Evolutionary conservation across 2,797 vertebrate genomes (phyloP).

Genomic region (Allobates femoralis): DNA sequence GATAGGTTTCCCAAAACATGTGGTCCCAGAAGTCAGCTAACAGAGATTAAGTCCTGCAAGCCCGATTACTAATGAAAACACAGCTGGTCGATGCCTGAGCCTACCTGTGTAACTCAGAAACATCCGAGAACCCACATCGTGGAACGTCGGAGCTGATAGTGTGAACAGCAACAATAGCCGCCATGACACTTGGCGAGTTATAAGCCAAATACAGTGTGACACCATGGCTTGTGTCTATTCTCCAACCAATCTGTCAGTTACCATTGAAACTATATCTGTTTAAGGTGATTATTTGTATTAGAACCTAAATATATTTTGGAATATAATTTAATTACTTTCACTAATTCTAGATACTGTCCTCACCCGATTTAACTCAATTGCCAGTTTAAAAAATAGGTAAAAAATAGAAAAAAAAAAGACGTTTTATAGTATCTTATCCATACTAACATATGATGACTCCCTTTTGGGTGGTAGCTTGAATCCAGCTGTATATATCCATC

Average conservation of each 20-base stretch:
- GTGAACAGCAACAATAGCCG: no score
- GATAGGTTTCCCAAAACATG: no score
- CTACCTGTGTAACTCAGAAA: no score
- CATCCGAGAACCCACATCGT: no score
- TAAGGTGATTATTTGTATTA: not conserved
- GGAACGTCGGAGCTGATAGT: no score
- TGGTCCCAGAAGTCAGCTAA: no score
- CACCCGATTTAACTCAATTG: not conserved
- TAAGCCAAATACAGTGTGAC: no score
- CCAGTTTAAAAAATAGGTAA: not conserved
- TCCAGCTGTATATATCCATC: conserved; percentile 51
- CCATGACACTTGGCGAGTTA: no score
- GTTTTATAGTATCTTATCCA: conserved; percentile 14
- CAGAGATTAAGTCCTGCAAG: no score
- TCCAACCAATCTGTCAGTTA: not conserved
- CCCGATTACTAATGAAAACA: no score
- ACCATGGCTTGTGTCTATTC: not conserved
- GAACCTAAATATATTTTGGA: not conserved
- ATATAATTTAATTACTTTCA: not conserved
- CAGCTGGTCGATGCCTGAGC: no score
- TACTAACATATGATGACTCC: conserved; percentile 19
- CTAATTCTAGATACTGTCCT: not conserved
- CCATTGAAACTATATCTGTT: not conserved
- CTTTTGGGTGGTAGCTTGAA: conserved; percentile 18
- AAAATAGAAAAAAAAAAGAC: not conserved